Evolutionary conservation across 2,113 vertebrate genomes (phyloP).

Genomic region (Aplodontia rufa): DNA sequence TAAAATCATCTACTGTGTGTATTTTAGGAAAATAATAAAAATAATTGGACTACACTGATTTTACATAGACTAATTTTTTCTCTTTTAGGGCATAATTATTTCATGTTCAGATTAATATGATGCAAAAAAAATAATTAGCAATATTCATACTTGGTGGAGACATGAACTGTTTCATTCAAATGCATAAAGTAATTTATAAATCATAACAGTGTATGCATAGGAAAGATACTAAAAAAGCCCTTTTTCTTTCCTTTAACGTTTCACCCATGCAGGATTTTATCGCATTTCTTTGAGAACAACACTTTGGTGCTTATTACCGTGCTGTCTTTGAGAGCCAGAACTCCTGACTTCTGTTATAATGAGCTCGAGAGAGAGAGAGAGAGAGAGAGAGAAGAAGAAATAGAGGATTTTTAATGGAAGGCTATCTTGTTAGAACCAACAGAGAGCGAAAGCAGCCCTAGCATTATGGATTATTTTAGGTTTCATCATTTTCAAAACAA

Average conservation of each 20-base stretch:
- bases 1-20: neutral
- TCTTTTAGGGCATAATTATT: slow-evolving; percentile 45
- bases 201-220: slow-evolving; percentile 14
- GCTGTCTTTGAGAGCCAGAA: slow-evolving; percentile 53
- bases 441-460: slow-evolving; percentile 42
- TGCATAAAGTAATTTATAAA: slow-evolving; percentile 34
- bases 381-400: slow-evolving; percentile 29
- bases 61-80: slow-evolving; percentile 48
- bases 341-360: slow-evolving; percentile 58
- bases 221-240: slow-evolving; percentile 27
- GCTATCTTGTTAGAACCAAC: slow-evolving; percentile 51
- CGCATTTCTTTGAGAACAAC: slow-evolving; percentile 67
- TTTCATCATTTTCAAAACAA: slow-evolving; percentile 62
- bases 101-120: neutral
- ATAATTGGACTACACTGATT: neutral
- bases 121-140: slow-evolving; percentile 66
- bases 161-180: slow-evolving; percentile 51
- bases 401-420: slow-evolving; percentile 55
- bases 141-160: slow-evolving; percentile 14
- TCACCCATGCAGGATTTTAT: neutral
- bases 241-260: slow-evolving; percentile 9
- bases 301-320: slow-evolving; percentile 65
- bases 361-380: slow-evolving; percentile 47
- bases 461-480: slow-evolving; percentile 64
- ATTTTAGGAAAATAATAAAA: slow-evolving; percentile 33